Evolutionary conservation across 1,140 invertebrate genomes (phyloP).

Genomic region (Euwallacea fornicatus): DNA sequence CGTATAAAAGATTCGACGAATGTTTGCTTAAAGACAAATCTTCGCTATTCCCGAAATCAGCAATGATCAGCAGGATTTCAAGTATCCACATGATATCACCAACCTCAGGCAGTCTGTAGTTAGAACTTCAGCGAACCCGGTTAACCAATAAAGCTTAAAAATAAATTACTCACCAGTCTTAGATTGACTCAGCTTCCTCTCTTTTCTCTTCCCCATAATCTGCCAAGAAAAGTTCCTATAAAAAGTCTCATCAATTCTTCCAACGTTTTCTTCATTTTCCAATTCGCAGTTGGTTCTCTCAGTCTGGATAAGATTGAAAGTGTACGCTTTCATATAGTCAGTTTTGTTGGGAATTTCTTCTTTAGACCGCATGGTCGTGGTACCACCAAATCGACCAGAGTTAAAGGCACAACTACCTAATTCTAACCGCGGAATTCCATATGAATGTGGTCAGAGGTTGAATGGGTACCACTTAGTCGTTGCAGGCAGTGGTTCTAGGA

Average conservation of each 20-base stretch:
- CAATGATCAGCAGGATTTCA: no score
- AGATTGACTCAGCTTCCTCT: slow-evolving; percentile 15
- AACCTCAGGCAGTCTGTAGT: no score
- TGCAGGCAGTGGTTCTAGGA: no score
- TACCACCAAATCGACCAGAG: background rate
- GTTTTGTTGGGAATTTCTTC: slow-evolving; percentile 39
- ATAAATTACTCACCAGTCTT: slow-evolving; percentile 17
- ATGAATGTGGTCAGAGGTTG: slow-evolving; percentile 21
- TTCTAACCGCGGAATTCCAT: slow-evolving; percentile 29
- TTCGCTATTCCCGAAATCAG: no score
- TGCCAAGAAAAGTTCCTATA: slow-evolving; percentile 36
- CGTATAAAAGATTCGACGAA: no score
- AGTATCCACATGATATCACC: no score
- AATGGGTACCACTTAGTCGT: slow-evolving; percentile 1
- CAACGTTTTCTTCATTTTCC: slow-evolving; percentile 38
- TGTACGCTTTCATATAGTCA: slow-evolving; percentile 41
- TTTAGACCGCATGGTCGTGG: slow-evolving; percentile 34
- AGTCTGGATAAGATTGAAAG: slow-evolving; percentile 39
- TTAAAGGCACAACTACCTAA: background rate
- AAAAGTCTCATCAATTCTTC: slow-evolving; percentile 33
- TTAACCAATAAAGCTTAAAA: no score
- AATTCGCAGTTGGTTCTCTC: slow-evolving; percentile 40
- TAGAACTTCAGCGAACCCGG: no score
- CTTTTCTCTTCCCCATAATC: slow-evolving; percentile 29
- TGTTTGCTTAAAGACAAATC: no score